Base-by-base conservation (phyloP, 2,797 vertebrate genomes). In the Argya squamiceps region DNA sequence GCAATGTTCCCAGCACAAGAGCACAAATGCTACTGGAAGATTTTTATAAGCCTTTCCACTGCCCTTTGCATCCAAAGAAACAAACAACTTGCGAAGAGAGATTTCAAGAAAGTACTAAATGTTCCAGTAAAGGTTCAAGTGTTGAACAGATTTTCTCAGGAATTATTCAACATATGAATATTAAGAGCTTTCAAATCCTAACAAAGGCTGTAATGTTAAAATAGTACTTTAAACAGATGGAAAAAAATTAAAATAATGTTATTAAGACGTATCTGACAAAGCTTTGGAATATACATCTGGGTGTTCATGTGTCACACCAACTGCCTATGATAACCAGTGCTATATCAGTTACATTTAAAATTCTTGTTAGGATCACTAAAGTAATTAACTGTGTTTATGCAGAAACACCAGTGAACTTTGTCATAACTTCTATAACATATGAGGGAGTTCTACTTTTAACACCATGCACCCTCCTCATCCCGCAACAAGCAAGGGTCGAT, bases 121-220 rank as follows among this genome's bases (percentile, higher is more conserved):
- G 96, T 97, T 97, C 95, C 92, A 96, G 93, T 92, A 70, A 93
- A 89, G 89, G 95, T 96, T 96, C 91, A 95, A 96, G 94, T 83
- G 92, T 79, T 92, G 94, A 96, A 97, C 95, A 97, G 94, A 97
- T 96, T 97, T 97, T 94, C 95, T 97, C 92, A 94, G 91, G 89
- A 95, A 97, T 96, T 96, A 94, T 94, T 96, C 96, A 96, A 90
- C 95, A 93, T 84, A 96, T 83, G 94, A 96, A 97, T 97, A 97
- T 97, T 97, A 97, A 96, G 94, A 95, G 91, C 78, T 92, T 93
- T 96, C 88, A 94, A 88, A 91, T 83, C 71, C 93, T 91, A 97
- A 96, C 94, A 95, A 96, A 97, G 78, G 56, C 75, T 91, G 84
- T 46, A 92, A 96, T 64, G 63, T 93, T 91, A 96, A 96, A 96